Conservation (phyloP, 1,140 invertebrate species). For the Philotrypesis tridentata region DNA sequence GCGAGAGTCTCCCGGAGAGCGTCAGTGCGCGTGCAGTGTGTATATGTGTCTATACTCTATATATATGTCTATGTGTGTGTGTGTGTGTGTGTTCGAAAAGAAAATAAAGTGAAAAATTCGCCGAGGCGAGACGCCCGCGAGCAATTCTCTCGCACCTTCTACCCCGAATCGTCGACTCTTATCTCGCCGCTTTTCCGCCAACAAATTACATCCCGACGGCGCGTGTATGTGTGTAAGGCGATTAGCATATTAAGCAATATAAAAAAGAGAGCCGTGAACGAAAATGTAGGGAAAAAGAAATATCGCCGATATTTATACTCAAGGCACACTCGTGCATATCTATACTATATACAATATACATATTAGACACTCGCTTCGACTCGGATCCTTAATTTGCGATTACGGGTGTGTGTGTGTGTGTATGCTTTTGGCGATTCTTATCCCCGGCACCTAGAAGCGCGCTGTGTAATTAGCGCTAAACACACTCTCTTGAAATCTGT, state of each 20-base stretch:
- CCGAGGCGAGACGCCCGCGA: no score
- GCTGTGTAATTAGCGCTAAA: conserved; percentile 38
- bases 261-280: background rate
- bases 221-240: no score
- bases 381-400: conserved; percentile 29
- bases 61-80: no score
- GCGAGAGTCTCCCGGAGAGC: no score
- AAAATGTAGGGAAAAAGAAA: no score
- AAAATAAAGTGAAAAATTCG: background rate
- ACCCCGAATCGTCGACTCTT: background rate
- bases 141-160: no score
- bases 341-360: conserved; percentile 10
- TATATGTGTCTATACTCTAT: no score
- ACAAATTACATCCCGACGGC: background rate
- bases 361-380: background rate
- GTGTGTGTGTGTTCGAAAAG: no score
- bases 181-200: background rate
- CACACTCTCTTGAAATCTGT: conserved; percentile 28
- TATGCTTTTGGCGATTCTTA: background rate
- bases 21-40: no score
- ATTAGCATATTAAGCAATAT: conserved; percentile 34
- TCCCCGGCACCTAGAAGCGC: no score
- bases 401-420: background rate
- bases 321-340: background rate
- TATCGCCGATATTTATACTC: conserved; percentile 13